Evolutionary conservation across 2,113 vertebrate species (phyloP).

Genomic region (Bungarus multicinctus): DNA sequence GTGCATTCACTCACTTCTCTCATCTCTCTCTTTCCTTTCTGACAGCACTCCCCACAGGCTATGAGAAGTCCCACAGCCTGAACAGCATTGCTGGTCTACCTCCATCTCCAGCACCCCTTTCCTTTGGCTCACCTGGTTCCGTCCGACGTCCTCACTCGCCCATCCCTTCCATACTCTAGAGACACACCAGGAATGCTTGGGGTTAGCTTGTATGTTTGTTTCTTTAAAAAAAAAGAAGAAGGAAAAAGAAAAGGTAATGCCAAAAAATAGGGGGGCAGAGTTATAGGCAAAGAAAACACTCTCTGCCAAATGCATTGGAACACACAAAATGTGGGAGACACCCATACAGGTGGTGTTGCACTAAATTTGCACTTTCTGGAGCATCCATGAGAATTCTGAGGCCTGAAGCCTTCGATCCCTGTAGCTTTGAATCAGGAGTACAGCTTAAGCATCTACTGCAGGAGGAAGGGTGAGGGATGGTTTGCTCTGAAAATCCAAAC

Average conservation of each 20-base stretch:
- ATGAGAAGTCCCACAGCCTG: constrained; percentile 90
- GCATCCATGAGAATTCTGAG: constrained; percentile 49
- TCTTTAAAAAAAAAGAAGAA: constrained; percentile 48
- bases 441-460: neutral
- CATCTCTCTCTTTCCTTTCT: constrained; percentile 10
- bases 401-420: constrained; percentile 34
- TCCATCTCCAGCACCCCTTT: constrained; percentile 81
- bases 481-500: constrained; percentile 38
- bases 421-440: constrained; percentile 4
- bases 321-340: neutral
- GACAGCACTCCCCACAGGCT: constrained; percentile 58
- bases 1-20: constrained; percentile 18
- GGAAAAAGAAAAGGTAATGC: constrained; percentile 46
- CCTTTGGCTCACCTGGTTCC: constrained; percentile 80
- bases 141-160: constrained; percentile 83
- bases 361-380: constrained; percentile 30
- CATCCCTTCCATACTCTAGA: constrained; percentile 89
- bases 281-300: constrained; percentile 34
- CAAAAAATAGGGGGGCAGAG: constrained; percentile 14
- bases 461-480: neutral
- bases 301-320: constrained; percentile 21
- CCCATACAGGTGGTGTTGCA: neutral
- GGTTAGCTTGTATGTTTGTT: constrained; percentile 30
- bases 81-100: constrained; percentile 89
- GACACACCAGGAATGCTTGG: constrained; percentile 47